A percentile compares a stretch with the other conserved stretches of the same genome.
Evolutionary conservation across 92 coral and sea anemone genomes (phyloP).

Genomic region (Porites evermanni): DNA sequence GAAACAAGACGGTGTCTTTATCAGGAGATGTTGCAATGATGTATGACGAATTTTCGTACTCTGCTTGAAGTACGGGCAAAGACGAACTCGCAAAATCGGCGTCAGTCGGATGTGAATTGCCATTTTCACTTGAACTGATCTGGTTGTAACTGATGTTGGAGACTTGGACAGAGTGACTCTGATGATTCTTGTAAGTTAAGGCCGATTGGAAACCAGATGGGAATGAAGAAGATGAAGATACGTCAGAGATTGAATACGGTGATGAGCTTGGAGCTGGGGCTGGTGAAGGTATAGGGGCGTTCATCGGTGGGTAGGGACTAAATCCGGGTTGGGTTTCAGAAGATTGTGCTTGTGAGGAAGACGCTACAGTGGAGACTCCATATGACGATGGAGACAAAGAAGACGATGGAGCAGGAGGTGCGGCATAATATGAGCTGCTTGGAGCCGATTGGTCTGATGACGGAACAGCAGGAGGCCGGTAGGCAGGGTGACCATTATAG

Average conservation of each 20-base stretch:
- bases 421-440: not conserved
- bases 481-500: conserved; percentile 6
- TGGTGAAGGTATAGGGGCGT: not conserved
- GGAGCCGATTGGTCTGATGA: not conserved
- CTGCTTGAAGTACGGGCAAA: conserved; percentile 5
- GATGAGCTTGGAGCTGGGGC: conserved; percentile 1
- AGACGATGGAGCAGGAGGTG: conserved; percentile 4
- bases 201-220: not conserved
- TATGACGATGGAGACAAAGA: not conserved
- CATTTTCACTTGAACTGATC: not conserved
- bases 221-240: conserved; percentile 6
- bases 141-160: not conserved
- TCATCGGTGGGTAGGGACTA: not conserved
- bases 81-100: not conserved
- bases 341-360: not conserved
- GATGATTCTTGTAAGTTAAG: not conserved
- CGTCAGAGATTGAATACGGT: not conserved
- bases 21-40: conserved; percentile 48
- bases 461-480: conserved; percentile 23
- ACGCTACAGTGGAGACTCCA: not conserved
- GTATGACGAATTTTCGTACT: conserved; percentile 43
- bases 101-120: not conserved
- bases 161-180: not conserved
- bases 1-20: conserved; percentile 36
- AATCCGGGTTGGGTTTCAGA: not conserved